Evolutionary conservation across 2,797 vertebrate genomes (phyloP).

Genomic region (Peromyscus aztecus): DNA sequence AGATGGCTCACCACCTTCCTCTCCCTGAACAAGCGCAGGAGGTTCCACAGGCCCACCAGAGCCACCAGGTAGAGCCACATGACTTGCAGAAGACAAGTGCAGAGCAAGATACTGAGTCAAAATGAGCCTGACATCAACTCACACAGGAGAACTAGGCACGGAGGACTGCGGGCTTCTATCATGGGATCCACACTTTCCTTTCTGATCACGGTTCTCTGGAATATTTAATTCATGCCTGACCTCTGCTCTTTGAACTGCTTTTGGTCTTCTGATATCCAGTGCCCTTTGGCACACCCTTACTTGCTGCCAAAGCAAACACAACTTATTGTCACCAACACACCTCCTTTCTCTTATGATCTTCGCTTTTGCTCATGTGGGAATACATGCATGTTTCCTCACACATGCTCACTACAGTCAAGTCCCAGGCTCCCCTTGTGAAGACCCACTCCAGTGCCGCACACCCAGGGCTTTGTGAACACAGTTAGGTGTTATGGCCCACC

Average conservation of each 20-base stretch:
- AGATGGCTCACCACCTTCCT: constrained; percentile 79
- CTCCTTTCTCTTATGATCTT: neutral
- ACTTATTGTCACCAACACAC: neutral
- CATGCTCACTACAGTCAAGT: neutral
- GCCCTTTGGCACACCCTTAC: neutral
- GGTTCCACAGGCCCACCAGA: constrained; percentile 65
- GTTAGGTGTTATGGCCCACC: fast-evolving
- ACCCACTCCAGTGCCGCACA: fast-evolving
- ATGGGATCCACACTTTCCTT: neutral
- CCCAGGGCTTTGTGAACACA: neutral
- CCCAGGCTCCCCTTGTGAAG: neutral
- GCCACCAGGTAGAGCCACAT: constrained; percentile 74
- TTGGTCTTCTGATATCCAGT: no score
- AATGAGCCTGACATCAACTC: neutral
- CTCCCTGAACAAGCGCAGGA: constrained; percentile 71
- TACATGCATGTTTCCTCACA: no score
- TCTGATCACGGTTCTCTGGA: neutral
- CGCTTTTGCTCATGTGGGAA: neutral
- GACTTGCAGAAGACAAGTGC: neutral
- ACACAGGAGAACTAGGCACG: no score
- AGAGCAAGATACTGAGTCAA: neutral
- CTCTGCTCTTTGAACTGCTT: neutral
- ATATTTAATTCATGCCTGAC: neutral
- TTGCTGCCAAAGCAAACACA: neutral
- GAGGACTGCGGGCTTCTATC: neutral